These are phyloP conservation scores for Antitype chi DNA, from an alignment of 2,888 invertebrate genomes.

Conservation along the genomic window DNA sequence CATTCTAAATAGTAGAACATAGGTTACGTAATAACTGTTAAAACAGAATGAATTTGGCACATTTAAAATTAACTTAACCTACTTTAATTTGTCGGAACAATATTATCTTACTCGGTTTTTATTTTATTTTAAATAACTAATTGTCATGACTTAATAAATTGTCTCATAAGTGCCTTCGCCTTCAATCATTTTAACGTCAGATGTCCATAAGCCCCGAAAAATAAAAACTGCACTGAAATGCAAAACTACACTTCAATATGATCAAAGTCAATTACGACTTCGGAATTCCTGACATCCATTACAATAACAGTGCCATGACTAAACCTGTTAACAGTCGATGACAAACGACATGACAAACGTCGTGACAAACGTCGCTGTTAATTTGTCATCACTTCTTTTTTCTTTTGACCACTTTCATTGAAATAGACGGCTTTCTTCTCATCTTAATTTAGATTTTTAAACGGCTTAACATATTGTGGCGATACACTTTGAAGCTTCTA, in stretches of 20 bases:
- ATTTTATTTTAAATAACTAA: accelerated
- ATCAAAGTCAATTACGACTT: conserved; percentile 53
- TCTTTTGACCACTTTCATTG: conserved; percentile 63
- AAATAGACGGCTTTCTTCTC: conserved; percentile 68
- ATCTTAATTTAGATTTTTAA: conserved; percentile 69
- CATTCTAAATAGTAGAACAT: not conserved
- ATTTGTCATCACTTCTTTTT: conserved; percentile 72
- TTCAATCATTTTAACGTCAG: conserved; percentile 5
- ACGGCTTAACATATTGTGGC: conserved; percentile 64
- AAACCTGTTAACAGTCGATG: conserved; percentile 70
- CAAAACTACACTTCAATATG: conserved; percentile 36
- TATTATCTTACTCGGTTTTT: not conserved
- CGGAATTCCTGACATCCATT: conserved; percentile 61
- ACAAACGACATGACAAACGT: conserved; percentile 73
- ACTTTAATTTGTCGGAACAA: not conserved
- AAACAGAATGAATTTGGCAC: not conserved
- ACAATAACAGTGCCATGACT: conserved; percentile 64
- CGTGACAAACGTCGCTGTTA: conserved; percentile 70
- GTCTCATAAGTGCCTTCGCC: not conserved
- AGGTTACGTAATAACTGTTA: no score
- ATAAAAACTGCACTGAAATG: conserved; percentile 16
- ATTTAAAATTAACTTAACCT: not conserved
- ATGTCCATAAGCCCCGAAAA: not conserved
- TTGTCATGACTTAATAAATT: no score
- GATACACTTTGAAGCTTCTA: conserved; percentile 64